These are phyloP conservation scores for Xyrichtys novacula DNA, from an alignment of 2,797 vertebrate species.

Conservation along the genomic window DNA sequence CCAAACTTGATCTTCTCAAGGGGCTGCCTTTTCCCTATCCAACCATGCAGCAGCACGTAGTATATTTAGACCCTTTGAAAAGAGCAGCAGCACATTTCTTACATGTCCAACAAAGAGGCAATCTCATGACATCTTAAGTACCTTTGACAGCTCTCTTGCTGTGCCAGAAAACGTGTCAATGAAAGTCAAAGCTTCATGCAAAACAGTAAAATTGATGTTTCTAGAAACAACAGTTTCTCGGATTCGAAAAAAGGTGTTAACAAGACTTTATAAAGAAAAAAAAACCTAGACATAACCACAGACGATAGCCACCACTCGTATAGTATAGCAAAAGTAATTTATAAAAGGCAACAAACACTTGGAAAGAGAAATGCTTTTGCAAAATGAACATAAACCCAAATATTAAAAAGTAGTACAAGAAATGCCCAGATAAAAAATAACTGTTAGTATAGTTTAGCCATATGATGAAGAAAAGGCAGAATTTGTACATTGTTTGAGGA, in stretches of 20 bases:
- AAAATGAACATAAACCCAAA: too few species aligned
- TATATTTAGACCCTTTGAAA: conserved; percentile 55
- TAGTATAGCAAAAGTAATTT: too few species aligned
- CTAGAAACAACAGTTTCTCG: background rate
- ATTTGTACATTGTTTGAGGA: background rate
- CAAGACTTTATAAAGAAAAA: background rate
- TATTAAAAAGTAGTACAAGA: background rate
- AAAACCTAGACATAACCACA: background rate
- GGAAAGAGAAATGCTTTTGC: too few species aligned
- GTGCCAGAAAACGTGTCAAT: conserved; percentile 45
- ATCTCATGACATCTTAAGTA: conserved; percentile 36
- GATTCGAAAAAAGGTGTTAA: background rate
- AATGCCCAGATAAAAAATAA: too few species aligned
- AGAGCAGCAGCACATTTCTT: conserved; percentile 52
- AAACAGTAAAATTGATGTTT: conserved; percentile 14
- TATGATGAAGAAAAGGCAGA: background rate
- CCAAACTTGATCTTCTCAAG: conserved; percentile 45
- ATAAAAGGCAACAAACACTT: too few species aligned
- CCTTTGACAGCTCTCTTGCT: conserved; percentile 45
- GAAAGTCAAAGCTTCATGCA: conserved; percentile 36
- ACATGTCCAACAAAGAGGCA: conserved; percentile 30
- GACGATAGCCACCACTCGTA: background rate
- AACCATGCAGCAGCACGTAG: conserved; percentile 24
- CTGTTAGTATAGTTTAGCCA: too few species aligned
- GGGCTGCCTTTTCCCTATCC: conserved; percentile 34